Percentiles rank a stretch among this genome's conserved stretches.
These are phyloP conservation scores for Eudasyphora cyanicolor DNA, from an alignment of 2,888 invertebrate species.

Conservation along the genomic window DNA sequence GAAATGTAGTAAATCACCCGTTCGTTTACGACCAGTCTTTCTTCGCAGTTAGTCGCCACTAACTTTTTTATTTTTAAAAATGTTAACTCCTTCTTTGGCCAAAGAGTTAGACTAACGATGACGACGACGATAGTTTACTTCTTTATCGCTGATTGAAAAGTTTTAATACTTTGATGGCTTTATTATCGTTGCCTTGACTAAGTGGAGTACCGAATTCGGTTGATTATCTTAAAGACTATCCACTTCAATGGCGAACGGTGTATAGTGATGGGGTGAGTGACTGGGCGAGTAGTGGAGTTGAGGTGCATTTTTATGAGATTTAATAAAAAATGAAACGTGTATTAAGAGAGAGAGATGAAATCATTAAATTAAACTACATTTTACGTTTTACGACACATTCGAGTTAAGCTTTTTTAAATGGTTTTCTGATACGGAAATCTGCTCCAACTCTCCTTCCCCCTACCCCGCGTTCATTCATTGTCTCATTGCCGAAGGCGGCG, in stretches of 20 bases:
- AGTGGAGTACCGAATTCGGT: not conserved
- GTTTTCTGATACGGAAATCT: conserved; percentile 19
- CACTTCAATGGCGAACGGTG: conserved; percentile 7
- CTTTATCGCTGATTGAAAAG: conserved; percentile 32
- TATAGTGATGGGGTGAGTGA: too few relatives aligned
- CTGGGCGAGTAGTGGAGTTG: not conserved
- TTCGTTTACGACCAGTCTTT: not conserved
- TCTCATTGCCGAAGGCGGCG: not conserved
- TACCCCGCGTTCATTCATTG: not conserved
- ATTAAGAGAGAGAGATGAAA: not conserved
- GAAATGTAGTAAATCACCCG: not conserved
- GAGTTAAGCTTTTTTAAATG: conserved; percentile 28
- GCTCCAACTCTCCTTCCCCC: not conserved
- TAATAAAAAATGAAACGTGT: not conserved
- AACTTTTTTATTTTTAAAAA: conserved; percentile 17
- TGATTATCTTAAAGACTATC: conserved; percentile 23
- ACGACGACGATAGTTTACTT: conserved; percentile 10
- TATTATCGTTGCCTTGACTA: conserved; percentile 10
- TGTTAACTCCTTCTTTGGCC: conserved; percentile 7
- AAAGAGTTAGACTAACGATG: conserved; percentile 6
- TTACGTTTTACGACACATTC: conserved; percentile 32
- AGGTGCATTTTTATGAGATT: conserved; percentile 25
- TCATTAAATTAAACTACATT: conserved; percentile 36
- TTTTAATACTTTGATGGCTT: conserved; percentile 37
- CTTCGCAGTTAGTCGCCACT: not conserved